These are phyloP conservation scores for Artibeus jamaicensis DNA, from an alignment of 2,797 vertebrate genomes.

Conservation along the genomic window DNA sequence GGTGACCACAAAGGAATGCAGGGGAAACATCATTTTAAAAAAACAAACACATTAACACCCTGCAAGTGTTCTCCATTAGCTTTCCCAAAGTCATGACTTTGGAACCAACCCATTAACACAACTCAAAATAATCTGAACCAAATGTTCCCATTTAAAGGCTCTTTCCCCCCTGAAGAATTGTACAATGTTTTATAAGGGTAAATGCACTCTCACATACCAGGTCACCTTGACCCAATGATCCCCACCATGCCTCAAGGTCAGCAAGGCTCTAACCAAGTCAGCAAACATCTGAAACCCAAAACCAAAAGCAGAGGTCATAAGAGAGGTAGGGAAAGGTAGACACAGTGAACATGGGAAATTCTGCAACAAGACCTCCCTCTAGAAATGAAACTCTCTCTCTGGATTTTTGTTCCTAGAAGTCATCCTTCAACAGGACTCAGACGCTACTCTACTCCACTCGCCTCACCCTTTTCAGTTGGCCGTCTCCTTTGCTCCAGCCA, in stretches of 20 bases:
- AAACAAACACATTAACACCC: conserved; percentile 12
- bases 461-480: conserved; percentile 34
- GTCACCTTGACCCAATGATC: conserved; percentile 50
- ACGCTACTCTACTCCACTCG: not conserved
- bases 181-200: conserved; percentile 19
- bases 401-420: conserved; percentile 68
- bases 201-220: conserved; percentile 46
- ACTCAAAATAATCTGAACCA: conserved; percentile 77
- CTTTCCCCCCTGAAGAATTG: conserved; percentile 41
- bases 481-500: conserved; percentile 51
- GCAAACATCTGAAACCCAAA: conserved; percentile 21
- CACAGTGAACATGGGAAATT: not conserved
- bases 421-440: conserved; percentile 21
- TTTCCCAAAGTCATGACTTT: conserved; percentile 67
- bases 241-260: conserved; percentile 31
- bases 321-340: not conserved
- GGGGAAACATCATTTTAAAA: conserved; percentile 11
- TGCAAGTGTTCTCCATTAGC: conserved; percentile 67
- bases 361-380: not conserved
- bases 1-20: not conserved
- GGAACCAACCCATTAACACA: conserved; percentile 70
- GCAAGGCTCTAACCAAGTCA: conserved; percentile 41
- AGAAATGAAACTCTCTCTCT: conserved; percentile 7
- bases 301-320: not conserved
- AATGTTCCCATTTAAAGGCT: conserved; percentile 68